These are phyloP conservation scores for Spongia lamella DNA, from an alignment of 37 sponge, comb jelly and placozoan species.

Conservation along the genomic window DNA sequence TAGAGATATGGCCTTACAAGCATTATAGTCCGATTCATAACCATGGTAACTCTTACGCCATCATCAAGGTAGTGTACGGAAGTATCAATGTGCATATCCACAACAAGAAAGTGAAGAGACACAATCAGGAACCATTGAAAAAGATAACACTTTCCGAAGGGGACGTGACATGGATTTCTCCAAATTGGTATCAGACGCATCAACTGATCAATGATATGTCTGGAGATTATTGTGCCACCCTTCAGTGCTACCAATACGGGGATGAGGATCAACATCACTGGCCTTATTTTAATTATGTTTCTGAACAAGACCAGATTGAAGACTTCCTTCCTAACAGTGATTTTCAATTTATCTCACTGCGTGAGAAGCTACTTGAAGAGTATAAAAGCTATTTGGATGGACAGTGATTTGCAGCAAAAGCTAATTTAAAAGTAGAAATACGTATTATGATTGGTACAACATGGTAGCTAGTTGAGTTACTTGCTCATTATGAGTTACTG, in stretches of 20 bases:
- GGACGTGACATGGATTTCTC: slow-evolving; percentile 70
- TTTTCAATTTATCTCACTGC: slow-evolving; percentile 28
- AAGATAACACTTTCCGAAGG: slow-evolving; percentile 33
- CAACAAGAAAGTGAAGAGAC: slow-evolving; percentile 45
- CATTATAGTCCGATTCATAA: slow-evolving; percentile 64
- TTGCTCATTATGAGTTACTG: too few species aligned
- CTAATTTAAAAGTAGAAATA: too few species aligned
- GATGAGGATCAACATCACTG: slow-evolving; percentile 28
- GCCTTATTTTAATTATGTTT: slow-evolving; percentile 62
- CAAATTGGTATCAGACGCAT: slow-evolving; percentile 81
- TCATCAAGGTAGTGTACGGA: slow-evolving; percentile 61
- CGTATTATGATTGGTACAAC: too few species aligned
- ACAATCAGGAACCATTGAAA: slow-evolving; percentile 15
- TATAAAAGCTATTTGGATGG: too few species aligned
- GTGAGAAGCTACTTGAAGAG: slow-evolving; percentile 29
- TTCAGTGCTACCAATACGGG: slow-evolving; percentile 70
- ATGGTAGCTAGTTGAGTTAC: too few species aligned
- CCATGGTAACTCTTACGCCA: slow-evolving; percentile 71
- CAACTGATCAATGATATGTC: too few species aligned
- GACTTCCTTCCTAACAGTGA: slow-evolving; percentile 57
- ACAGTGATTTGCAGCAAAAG: too few species aligned
- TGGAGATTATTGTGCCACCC: slow-evolving; percentile 64
- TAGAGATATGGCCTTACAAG: slow-evolving; percentile 63
- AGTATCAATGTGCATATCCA: slow-evolving; percentile 47
- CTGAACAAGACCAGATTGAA: not conserved